Base-by-base conservation (phyloP, 2,888 invertebrate species). In the Ennomos fuscantarius region DNA sequence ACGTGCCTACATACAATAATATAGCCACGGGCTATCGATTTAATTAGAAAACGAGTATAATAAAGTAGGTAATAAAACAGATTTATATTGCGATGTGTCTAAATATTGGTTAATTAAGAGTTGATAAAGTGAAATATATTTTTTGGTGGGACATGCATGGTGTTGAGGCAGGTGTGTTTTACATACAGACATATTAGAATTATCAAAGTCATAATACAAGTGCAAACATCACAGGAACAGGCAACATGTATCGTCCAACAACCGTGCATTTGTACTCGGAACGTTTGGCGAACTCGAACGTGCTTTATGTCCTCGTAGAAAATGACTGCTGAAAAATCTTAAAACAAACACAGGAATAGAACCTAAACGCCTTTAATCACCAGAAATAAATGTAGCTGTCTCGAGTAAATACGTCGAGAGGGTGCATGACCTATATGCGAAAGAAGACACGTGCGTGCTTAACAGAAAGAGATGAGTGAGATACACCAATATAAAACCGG, bases 361-460 rank as follows among this genome's bases (percentile, higher is more conserved):
- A 55, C 61, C 57, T 47, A 61, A 24, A 51, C 63, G 60, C 62
- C 65, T 72, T 54, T 39, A 47, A 63, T 49, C 71, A 76, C 74
- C 69, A 74, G 72, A 74, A 73, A 72, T 76, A 75, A 71, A 77
- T 74, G 75, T 72, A 73, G 75, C 77, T 70, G 71, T 76, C 70
- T 72, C 73, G 76, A 74, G 74, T 70, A 61, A 66, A 42, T 53
- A 65, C 69, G 66, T 73, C 78, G 80, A 85, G 81, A 82, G 74
- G 72, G 86, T 89, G 89, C 86, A 79, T 81, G 82, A 81, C 82
- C 79, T 82, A 85, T 82, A 85, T 84, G 86, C 87, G 79, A 85
- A 75, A 83, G 86, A 86, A 87, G 86, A 87, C 88, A 82, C 84
- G 87, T 89, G 89, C 88, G 89, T 89, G 88, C 86, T 86, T 79